phyloP scores from a whole-genome alignment of 2,797 vertebrate species.

The Limnodromus scolopaceus region DNA sequence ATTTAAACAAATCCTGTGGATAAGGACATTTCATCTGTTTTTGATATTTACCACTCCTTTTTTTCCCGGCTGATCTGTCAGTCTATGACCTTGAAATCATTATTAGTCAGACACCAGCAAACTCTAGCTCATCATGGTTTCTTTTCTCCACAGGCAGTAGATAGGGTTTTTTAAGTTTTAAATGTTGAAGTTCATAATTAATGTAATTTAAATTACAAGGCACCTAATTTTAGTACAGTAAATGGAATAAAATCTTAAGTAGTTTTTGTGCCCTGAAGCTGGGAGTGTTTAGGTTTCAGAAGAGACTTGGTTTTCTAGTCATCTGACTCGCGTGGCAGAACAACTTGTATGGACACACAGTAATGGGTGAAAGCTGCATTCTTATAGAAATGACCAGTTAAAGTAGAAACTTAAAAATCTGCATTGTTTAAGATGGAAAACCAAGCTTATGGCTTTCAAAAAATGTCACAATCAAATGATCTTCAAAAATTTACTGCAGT shows the following conservation, averaged over 20 bases:
- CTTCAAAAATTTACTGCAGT: not conserved
- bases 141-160: constrained; percentile 20
- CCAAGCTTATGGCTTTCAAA: not conserved
- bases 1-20: constrained; percentile 55
- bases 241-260: constrained; percentile 17
- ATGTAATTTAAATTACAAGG: constrained; percentile 37
- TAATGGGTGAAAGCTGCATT: not conserved
- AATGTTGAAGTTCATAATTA: constrained; percentile 26
- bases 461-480: not conserved
- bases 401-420: not conserved
- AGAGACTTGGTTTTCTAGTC: not conserved
- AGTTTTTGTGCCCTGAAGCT: not conserved
- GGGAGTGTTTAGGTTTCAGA: not conserved
- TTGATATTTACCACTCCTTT: constrained; percentile 48
- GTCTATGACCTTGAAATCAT: constrained; percentile 59
- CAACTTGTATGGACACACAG: not conserved
- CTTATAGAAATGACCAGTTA: not conserved
- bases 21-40: constrained; percentile 10
- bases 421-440: not conserved
- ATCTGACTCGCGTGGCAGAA: not conserved
- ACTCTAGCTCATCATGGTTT: not conserved
- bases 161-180: constrained; percentile 24
- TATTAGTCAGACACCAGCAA: constrained; percentile 49
- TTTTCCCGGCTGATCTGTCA: not conserved
- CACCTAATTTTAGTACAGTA: not conserved